A percentile compares a stretch with the other conserved stretches of the same genome.
phyloP scores from a whole-genome alignment of 2,113 vertebrate genomes.

The Neodontobutis hainanensis region DNA sequence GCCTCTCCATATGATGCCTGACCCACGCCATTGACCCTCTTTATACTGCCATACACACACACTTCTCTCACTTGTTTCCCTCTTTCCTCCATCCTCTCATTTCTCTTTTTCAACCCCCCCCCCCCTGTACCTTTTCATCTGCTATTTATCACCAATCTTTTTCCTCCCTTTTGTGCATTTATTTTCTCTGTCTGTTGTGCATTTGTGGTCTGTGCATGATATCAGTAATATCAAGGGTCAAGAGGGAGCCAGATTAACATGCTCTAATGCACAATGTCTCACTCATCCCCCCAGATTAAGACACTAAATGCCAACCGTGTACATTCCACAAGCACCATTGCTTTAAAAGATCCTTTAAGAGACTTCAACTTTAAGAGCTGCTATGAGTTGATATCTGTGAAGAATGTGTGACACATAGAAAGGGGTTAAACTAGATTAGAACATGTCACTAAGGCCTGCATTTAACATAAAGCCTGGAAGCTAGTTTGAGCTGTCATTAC shows the following conservation, averaged over 20 bases:
- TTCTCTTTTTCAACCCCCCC: slow-evolving; percentile 21
- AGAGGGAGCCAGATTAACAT: slow-evolving; percentile 68
- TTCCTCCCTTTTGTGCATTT: slow-evolving; percentile 46
- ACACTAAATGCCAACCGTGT: slow-evolving; percentile 67
- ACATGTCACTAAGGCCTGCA: slow-evolving; percentile 50
- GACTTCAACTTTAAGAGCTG: slow-evolving; percentile 60
- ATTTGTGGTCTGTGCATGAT: slow-evolving; percentile 61
- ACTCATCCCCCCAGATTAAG: slow-evolving; percentile 70
- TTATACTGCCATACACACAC: slow-evolving; percentile 65
- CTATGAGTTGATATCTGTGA: slow-evolving; percentile 51
- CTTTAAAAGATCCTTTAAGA: slow-evolving; percentile 55
- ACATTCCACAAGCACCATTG: slow-evolving; percentile 60
- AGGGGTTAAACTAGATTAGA: slow-evolving; percentile 66
- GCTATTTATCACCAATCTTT: slow-evolving; percentile 15
- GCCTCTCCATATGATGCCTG: slow-evolving; percentile 88
- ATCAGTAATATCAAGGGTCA: slow-evolving; percentile 73
- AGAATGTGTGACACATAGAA: slow-evolving; percentile 45
- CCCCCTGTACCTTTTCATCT: slow-evolving; percentile 38
- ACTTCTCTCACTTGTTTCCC: slow-evolving; percentile 36
- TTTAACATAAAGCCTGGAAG: slow-evolving; percentile 41
- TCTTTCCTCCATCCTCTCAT: slow-evolving; percentile 31
- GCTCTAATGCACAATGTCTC: slow-evolving; percentile 75
- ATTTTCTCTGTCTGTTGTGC: slow-evolving; percentile 34
- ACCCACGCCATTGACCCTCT: slow-evolving; percentile 87
- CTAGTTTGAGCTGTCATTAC: slow-evolving; percentile 12